Percentiles rank a stretch among this genome's conserved stretches.
phyloP scores from a whole-genome alignment of 2,888 invertebrate species.

The Plebejus argus region DNA sequence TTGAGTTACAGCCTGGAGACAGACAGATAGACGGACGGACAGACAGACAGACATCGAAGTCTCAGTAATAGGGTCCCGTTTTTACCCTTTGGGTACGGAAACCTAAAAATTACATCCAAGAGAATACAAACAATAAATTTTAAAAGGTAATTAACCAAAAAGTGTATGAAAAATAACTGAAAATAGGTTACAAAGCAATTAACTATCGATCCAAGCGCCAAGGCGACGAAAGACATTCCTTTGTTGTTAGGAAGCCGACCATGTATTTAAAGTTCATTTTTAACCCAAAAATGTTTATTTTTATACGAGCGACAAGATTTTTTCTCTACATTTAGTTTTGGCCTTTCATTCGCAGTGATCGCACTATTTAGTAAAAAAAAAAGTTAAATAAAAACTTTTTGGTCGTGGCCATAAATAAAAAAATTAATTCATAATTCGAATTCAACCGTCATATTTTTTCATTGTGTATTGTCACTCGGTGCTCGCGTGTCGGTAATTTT shows the following conservation, averaged over 20 bases:
- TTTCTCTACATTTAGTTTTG: slow-evolving; percentile 29
- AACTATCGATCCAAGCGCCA: slow-evolving; percentile 26
- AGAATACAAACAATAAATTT: neutral
- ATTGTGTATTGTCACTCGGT: slow-evolving; percentile 55
- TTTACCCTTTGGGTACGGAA: no score
- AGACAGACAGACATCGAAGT: no score
- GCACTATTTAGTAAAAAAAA: slow-evolving; percentile 33
- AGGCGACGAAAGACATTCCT: slow-evolving; percentile 31
- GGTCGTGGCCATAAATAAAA: slow-evolving; percentile 25
- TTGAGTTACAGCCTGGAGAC: no score
- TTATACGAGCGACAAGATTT: neutral
- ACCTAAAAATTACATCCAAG: neutral
- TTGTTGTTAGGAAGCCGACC: slow-evolving; percentile 17
- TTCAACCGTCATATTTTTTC: slow-evolving; percentile 64
- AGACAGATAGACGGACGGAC: no score
- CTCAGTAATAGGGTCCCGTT: no score
- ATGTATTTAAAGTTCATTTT: slow-evolving; percentile 35
- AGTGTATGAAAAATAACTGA: neutral
- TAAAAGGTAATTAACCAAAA: neutral
- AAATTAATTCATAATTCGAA: slow-evolving; percentile 57
- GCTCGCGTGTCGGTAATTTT: slow-evolving; percentile 52
- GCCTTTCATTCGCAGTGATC: slow-evolving; percentile 27
- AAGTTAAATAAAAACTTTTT: slow-evolving; percentile 46
- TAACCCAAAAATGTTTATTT: slow-evolving; percentile 31
- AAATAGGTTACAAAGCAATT: slow-evolving; percentile 26